Percentiles rank a stretch among this genome's conserved stretches.
phyloP scores from a whole-genome alignment of 2,113 vertebrate genomes.

The Ivindomyrus marchei region DNA sequence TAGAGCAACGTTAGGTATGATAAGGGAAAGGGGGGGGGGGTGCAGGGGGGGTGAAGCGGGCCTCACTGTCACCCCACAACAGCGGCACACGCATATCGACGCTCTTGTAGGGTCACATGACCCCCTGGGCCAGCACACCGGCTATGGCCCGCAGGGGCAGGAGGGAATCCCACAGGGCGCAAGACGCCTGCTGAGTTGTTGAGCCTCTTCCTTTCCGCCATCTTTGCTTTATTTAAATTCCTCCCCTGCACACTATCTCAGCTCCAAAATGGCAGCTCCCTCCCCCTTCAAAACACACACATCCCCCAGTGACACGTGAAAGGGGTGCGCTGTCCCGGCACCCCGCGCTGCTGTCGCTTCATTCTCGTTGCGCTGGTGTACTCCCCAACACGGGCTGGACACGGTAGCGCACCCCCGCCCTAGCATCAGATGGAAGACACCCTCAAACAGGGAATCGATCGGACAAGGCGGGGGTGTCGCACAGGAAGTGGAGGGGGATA shows the following conservation, averaged over 20 bases:
- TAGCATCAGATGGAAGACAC: neutral
- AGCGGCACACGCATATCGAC: neutral
- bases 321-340: neutral
- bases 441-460: slow-evolving; percentile 5
- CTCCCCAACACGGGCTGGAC: neutral
- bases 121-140: neutral
- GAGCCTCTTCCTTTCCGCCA: neutral
- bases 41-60: neutral
- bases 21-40: neutral
- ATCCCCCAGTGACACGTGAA: neutral
- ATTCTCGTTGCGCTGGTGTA: neutral
- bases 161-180: neutral
- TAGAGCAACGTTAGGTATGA: slow-evolving; percentile 7
- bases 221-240: neutral
- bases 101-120: neutral
- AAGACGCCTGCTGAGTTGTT: neutral
- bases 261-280: neutral
- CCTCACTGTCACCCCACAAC: neutral
- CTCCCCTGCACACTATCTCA: neutral
- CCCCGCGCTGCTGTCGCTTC: neutral
- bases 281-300: neutral
- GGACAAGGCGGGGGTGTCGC: neutral
- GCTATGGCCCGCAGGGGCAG: neutral
- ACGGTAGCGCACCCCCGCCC: neutral
- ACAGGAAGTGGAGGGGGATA: neutral